A percentile compares a stretch with the other conserved stretches of the same genome.
Evolutionary conservation across 1,140 invertebrate species (phyloP).

Genomic region (Bombus polaris): DNA sequence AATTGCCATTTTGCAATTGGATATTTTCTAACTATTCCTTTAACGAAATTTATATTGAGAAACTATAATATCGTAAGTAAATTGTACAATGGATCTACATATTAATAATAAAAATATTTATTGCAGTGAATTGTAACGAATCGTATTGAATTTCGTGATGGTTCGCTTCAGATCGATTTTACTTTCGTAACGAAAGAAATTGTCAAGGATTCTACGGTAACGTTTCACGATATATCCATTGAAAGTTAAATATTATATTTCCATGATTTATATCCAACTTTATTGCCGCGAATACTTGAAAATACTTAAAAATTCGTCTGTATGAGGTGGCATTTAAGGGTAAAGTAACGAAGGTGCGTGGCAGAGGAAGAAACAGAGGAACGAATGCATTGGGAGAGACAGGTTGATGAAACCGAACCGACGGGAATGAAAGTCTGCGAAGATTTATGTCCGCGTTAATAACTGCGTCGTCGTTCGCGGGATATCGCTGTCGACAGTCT

Average conservation of each 20-base stretch:
- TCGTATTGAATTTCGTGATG: neutral
- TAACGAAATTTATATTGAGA: neutral
- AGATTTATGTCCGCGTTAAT: constrained; percentile 43
- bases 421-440: constrained; percentile 35
- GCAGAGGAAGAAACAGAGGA: neutral
- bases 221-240: neutral
- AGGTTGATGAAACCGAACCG: constrained; percentile 33
- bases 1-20: neutral
- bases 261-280: neutral
- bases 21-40: neutral
- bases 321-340: neutral
- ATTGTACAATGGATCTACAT: no score
- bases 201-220: neutral
- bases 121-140: neutral
- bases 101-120: neutral
- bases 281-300: neutral
- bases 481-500: constrained; percentile 9
- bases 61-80: neutral
- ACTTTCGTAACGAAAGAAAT: neutral
- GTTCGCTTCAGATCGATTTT: neutral
- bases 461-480: constrained; percentile 28
- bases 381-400: neutral
- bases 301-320: neutral
- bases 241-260: neutral
- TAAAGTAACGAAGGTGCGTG: no score